These are phyloP conservation scores for Hypsopygia costalis DNA, from an alignment of 2,888 invertebrate species.

Conservation along the genomic window DNA sequence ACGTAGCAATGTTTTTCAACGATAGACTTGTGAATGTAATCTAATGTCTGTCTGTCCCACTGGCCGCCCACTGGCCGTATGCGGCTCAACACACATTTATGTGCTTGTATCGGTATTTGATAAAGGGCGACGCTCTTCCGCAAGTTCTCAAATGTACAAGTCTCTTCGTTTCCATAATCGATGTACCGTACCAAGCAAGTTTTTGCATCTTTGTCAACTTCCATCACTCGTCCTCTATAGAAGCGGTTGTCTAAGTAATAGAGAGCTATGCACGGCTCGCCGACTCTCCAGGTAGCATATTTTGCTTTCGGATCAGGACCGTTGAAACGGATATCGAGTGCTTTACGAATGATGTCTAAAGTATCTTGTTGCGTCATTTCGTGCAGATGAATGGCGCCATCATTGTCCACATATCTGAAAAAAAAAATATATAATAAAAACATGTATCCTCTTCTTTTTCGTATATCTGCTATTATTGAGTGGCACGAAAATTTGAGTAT, in stretches of 20 bases:
- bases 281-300: slow-evolving; percentile 79
- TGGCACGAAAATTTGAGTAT: no score
- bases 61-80: slow-evolving; percentile 43
- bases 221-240: slow-evolving; percentile 84
- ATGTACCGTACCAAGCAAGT: slow-evolving; percentile 83
- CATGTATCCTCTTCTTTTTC: no score
- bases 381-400: slow-evolving; percentile 69
- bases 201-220: slow-evolving; percentile 53
- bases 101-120: slow-evolving; percentile 84
- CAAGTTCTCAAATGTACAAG: slow-evolving; percentile 76
- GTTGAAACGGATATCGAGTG: slow-evolving; percentile 68
- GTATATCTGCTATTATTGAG: no score
- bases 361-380: slow-evolving; percentile 50
- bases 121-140: slow-evolving; percentile 82
- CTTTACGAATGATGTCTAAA: slow-evolving; percentile 70
- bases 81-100: slow-evolving; percentile 77
- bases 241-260: slow-evolving; percentile 84
- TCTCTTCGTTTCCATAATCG: slow-evolving; percentile 91
- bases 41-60: slow-evolving; percentile 79
- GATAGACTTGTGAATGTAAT: slow-evolving; percentile 80
- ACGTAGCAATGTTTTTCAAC: slow-evolving; percentile 81
- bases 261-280: slow-evolving; percentile 85
- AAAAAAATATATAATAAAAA: no score
- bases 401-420: slow-evolving; percentile 62
- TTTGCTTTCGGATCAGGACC: slow-evolving; percentile 61